Evolutionary conservation across 2,888 invertebrate species (phyloP).

Genomic region (Calameuta idolon): DNA sequence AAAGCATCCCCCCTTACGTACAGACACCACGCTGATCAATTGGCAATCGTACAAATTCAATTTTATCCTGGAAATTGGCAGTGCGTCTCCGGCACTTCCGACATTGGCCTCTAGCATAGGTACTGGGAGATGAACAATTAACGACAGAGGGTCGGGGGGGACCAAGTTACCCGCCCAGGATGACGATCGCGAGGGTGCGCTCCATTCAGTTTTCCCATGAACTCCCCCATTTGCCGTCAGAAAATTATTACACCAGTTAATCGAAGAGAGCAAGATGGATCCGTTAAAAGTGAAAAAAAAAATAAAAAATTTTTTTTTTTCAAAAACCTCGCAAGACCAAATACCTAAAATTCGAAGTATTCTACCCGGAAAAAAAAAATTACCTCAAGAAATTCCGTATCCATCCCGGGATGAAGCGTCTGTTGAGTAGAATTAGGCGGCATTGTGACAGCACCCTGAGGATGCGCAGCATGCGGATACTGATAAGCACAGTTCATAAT

Average conservation of each 20-base stretch:
- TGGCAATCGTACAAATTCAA: constrained; percentile 61
- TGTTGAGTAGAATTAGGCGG: constrained; percentile 50
- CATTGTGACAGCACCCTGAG: constrained; percentile 59
- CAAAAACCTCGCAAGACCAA: neutral
- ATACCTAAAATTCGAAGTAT: neutral
- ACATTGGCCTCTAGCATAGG: constrained; percentile 52
- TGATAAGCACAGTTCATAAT: constrained; percentile 65
- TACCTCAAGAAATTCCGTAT: constrained; percentile 64
- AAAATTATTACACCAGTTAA: neutral
- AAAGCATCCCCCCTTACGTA: neutral
- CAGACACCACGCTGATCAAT: constrained; percentile 35
- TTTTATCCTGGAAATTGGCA: constrained; percentile 30
- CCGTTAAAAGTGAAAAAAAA: neutral
- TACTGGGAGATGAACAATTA: constrained; percentile 66
- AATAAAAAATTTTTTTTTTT: too few species aligned
- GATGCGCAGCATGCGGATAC: constrained; percentile 60
- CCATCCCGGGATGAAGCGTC: constrained; percentile 50
- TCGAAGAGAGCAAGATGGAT: neutral
- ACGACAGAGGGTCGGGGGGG: constrained; percentile 50
- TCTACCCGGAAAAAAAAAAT: constrained; percentile 14
- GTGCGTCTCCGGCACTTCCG: neutral
- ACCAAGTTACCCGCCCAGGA: constrained; percentile 56
- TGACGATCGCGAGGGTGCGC: constrained; percentile 38
- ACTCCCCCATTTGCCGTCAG: constrained; percentile 5
- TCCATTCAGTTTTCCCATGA: constrained; percentile 43